Evolutionary conservation across 2,888 invertebrate species (phyloP), one percentile per base, ranked within the genome.

Genomic region (Epistrophe eligans): DNA sequence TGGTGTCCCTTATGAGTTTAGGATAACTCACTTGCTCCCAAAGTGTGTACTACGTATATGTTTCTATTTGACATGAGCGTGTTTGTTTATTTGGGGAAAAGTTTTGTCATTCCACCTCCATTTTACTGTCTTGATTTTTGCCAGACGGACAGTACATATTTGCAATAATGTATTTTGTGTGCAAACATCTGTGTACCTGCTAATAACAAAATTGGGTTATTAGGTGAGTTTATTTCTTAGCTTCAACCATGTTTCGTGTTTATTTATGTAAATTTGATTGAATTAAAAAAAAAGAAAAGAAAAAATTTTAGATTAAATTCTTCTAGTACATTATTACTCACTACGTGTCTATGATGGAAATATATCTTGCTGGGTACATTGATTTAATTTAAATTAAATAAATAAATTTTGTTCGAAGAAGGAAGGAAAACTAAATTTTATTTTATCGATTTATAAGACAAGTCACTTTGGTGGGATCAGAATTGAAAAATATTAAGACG

Each of bases 121-220:
- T 57, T 74, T 43, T 58, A 70, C 64, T 64, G 70, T 84, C 79
- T 71, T 70, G 50, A 60, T 73, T 73, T 60, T 57, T 50, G 19
- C 71, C 55, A 79, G 73, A 73, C 79, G 79, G 83, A 70, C 79
- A 74, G 67, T 60, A 74, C 76, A 80, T 80, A 80, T 82, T 77
- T 79, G 72, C 73, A 48, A 71, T 83, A 58, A 48, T 87, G 88
- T 89, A 73, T 88, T 85, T 66, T 77, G 67, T 88, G 88, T 88
- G 76, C 83, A 90, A 89, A 89, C 83, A 89, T 87, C 82, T 89
- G 38, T 24, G 32, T 48, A 72, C 24, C 24, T 48, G 67, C 55
- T 55, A 50, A 74, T 52, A 60, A 58, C 58, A 43, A 89, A 90
- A 89, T 89, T 88, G 84, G 89, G 90, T 88, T 89, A 89, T 80